Evolutionary conservation across 1,140 invertebrate species (phyloP), one percentile per base, ranked within the genome.

Genomic region (Heliothis virescens): DNA sequence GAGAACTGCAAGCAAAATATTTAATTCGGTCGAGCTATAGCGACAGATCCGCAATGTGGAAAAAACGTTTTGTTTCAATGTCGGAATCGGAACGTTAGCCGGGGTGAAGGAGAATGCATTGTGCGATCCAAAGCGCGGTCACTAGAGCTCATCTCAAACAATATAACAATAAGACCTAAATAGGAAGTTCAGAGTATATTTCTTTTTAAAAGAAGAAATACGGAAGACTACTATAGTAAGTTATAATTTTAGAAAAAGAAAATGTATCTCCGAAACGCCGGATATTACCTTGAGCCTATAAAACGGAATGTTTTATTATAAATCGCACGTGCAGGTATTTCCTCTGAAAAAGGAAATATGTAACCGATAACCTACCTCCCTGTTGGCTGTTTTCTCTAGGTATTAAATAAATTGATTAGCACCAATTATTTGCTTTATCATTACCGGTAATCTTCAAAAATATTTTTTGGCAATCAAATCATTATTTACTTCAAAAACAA

Each of bases 21-120:
- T 86, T 76, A 69, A 90, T 81, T 82, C 85, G 78, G 85, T 62
- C 85, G 89, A 74, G 79, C 75, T 69, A 72, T 63, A 79, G 72
- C 73, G 80, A 77, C 81, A 86, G 84, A 74, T 78, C 53, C 67
- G 59, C 82, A 53, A 74, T 62, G 71, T 69, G 81, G 34, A 89
- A 89, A 90, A 89, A 89, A 86, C 73, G 82, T 87, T 85, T 87
- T 82, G 65, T 84, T 87, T 85, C 85, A 86, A 86, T 85, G 85
- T 82, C 77, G 79, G 78, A 85, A 79, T 85, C 81, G 82, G 67
- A 82, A 83, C 80, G 76, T 71, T 79, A 77, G 78, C 73, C 62
- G 83, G 83, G 82, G 82, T 85, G 82, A 86, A 84, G 79, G 80
- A 60, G 60, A 63, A 3, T 71, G 18, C 71, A 79, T 82, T 82